A percentile compares a stretch with the other conserved stretches of the same genome.
Conservation (phyloP, 2,888 invertebrate species). For the Cantharis nigra region DNA sequence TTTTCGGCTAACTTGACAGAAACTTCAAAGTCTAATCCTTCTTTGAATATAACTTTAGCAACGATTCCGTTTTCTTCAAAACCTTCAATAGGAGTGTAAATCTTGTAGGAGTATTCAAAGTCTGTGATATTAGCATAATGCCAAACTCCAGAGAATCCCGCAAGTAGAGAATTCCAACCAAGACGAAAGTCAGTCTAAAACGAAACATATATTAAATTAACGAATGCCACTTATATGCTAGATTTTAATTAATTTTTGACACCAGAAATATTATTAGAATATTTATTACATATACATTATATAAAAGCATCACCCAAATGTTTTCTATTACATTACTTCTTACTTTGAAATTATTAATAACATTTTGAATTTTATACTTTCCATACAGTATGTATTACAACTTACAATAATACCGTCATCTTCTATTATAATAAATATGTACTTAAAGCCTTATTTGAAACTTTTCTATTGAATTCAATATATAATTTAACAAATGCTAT, state of each 20-base stretch:
- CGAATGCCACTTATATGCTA: background rate
- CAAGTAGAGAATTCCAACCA: constrained; percentile 74
- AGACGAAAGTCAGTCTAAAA: constrained; percentile 72
- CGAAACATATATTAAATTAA: constrained; percentile 3
- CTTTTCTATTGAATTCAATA: background rate
- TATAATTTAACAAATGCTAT: background rate
- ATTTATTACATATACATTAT: too few relatives aligned
- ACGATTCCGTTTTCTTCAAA: constrained; percentile 79
- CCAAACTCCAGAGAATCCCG: constrained; percentile 81
- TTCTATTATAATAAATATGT: background rate
- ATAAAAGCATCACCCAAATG: background rate
- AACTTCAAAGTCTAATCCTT: constrained; percentile 71
- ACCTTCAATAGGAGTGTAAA: constrained; percentile 78
- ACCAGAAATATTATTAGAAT: too few relatives aligned
- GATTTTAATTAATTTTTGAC: constrained; percentile 4
- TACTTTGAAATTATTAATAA: background rate
- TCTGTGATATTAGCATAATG: constrained; percentile 69
- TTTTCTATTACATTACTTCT: background rate
- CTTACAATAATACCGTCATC: constrained; percentile 3
- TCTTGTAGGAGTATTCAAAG: constrained; percentile 77
- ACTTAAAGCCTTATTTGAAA: background rate
- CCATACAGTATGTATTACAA: background rate
- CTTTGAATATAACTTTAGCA: constrained; percentile 68
- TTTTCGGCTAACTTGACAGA: constrained; percentile 71
- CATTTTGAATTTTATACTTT: constrained; percentile 1